Evolutionary conservation across 2,113 vertebrate genomes (phyloP).

Genomic region (Willisornis vidua): DNA sequence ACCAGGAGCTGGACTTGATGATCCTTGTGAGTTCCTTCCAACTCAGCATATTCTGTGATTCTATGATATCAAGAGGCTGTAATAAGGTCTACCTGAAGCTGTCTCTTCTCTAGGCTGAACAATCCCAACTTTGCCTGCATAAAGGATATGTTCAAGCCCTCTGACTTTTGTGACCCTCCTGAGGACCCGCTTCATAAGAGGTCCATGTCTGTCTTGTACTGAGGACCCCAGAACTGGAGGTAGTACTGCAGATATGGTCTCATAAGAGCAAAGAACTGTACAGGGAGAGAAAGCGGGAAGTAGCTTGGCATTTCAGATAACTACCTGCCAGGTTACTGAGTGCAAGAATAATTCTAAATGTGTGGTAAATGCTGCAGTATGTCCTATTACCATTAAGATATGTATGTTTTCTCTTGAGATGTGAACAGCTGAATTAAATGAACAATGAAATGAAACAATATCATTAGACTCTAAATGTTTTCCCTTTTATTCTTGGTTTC

Average conservation of each 20-base stretch:
- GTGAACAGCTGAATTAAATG: background rate
- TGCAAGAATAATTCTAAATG: background rate
- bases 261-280: accelerated
- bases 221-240: background rate
- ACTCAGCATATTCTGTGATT: background rate
- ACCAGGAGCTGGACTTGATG: background rate
- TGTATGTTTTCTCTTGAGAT: background rate
- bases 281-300: background rate
- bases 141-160: background rate
- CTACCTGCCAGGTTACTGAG: background rate
- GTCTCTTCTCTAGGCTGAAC: background rate
- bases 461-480: background rate
- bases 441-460: background rate
- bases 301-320: background rate
- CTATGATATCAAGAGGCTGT: background rate
- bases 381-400: background rate
- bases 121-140: background rate
- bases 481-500: background rate
- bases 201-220: background rate
- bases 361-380: background rate
- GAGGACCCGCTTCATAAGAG: background rate
- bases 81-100: background rate
- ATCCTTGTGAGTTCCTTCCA: background rate
- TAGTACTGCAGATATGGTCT: background rate
- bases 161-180: background rate